Evolutionary conservation across 1,140 invertebrate species (phyloP).

Genomic region (Eubasilissa regina): DNA sequence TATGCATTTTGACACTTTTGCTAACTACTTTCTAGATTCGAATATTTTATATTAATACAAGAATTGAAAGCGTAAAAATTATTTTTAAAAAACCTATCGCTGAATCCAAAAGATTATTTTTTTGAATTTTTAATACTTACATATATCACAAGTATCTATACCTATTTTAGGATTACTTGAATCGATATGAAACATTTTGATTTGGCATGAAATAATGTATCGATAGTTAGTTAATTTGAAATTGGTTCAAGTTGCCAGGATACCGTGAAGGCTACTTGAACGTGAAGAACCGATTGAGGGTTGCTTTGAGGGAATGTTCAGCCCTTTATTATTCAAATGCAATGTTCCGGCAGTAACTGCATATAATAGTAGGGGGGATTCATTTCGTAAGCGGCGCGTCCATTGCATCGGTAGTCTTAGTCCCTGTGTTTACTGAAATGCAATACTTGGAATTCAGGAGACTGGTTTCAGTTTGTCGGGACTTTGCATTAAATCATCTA

Average conservation of each 20-base stretch:
- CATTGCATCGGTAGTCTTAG: neutral
- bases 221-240: neutral
- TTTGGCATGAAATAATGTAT: neutral
- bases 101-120: too few species aligned
- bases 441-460: slow-evolving; percentile 12
- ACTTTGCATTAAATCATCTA: neutral
- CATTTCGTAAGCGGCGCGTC: slow-evolving; percentile 16
- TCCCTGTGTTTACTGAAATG: slow-evolving; percentile 7
- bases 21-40: too few species aligned
- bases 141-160: too few species aligned
- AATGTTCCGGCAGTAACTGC: slow-evolving; percentile 48
- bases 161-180: too few species aligned
- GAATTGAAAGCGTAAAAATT: too few species aligned
- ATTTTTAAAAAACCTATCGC: too few species aligned
- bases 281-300: slow-evolving; percentile 7
- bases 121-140: too few species aligned
- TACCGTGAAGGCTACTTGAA: neutral
- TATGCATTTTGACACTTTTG: too few species aligned
- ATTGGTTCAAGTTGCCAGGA: neutral
- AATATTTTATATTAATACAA: too few species aligned
- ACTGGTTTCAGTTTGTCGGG: neutral
- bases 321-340: slow-evolving; percentile 58
- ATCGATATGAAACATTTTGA: too few species aligned
- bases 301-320: neutral
- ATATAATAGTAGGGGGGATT: slow-evolving; percentile 27